Evolutionary conservation across 2,113 vertebrate species (phyloP).

Genomic region (Callithrix jacchus): DNA sequence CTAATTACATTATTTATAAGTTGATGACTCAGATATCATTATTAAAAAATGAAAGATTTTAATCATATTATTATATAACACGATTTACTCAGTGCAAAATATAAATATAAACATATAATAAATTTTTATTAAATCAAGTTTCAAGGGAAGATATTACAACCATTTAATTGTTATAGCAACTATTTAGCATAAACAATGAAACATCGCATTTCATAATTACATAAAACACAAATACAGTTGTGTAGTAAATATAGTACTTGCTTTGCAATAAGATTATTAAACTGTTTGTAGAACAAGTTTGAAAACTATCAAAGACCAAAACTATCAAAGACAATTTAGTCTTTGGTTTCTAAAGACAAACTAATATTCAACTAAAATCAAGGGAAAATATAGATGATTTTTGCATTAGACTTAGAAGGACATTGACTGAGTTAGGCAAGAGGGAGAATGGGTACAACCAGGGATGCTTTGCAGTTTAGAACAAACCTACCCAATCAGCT

Average conservation of each 20-base stretch:
- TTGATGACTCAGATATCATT: background rate
- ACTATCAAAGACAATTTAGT: background rate
- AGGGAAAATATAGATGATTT: no score
- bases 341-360: background rate
- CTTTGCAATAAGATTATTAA: background rate
- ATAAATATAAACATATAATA: background rate
- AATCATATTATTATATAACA: background rate
- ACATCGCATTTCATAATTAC: background rate
- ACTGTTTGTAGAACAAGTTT: background rate
- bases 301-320: background rate
- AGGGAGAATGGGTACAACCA: background rate
- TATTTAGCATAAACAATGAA: background rate
- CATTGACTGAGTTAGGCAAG: background rate
- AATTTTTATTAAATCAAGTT: background rate
- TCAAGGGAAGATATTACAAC: background rate
- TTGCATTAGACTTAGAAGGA: background rate
- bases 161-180: background rate
- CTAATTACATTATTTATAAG: background rate
- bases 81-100: background rate
- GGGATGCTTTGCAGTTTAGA: background rate
- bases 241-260: background rate
- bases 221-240: background rate
- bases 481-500: background rate
- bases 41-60: background rate
- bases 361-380: conserved; percentile 10